Evolutionary conservation across 2,797 vertebrate species (phyloP), one percentile per base, ranked within the genome.

Genomic region (Sebastes taczanowskii): DNA sequence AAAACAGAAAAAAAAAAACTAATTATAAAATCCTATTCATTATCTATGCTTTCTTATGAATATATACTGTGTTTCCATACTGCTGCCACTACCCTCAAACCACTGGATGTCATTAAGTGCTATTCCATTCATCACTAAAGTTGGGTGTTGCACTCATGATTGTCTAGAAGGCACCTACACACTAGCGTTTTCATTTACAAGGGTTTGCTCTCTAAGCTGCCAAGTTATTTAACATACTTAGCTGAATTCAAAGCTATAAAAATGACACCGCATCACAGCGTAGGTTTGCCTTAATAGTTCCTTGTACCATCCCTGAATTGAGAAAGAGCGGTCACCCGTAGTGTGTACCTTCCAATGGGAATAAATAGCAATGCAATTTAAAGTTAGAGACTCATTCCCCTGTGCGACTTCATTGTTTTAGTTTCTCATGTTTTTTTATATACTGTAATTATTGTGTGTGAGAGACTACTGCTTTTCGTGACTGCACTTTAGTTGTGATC

Each of bases 181-280:
- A 71, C n/a, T 20, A 61, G 13, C 42, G 20, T 68, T 78, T 78
- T 32, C 16, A 60, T 60, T 64, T 32, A 30, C 8, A 71, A 59
- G 46, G 60, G 20, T 49, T 64, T 25, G 6, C n/a, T 49, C 10
- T 55, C 14, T 53, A 75, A 53, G 55, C 38, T 77, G 63, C 38
- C 30, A 35, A 58, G 9, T 35, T 66, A 30, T 46, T 49, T 56
- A 52, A 60, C 62, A 58, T 66, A 25, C 27, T 55, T 27, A 42
- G 59, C 4, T 72, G 11, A 79, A 71, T 35, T 77, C 34, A 78
- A 75, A 77, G 72, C 32, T 63, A 22, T 4, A 70, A 25, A 23
- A 8, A 62, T 83, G 61, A 77, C 25, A 68, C 6, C 1, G 10
- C 27, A 61, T 81, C 64, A 68, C 30, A 72, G 34, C 16, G 20